These are phyloP conservation scores for Elaeidobius kamerunicus DNA, from an alignment of 2,888 invertebrate species.

Conservation along the genomic window DNA sequence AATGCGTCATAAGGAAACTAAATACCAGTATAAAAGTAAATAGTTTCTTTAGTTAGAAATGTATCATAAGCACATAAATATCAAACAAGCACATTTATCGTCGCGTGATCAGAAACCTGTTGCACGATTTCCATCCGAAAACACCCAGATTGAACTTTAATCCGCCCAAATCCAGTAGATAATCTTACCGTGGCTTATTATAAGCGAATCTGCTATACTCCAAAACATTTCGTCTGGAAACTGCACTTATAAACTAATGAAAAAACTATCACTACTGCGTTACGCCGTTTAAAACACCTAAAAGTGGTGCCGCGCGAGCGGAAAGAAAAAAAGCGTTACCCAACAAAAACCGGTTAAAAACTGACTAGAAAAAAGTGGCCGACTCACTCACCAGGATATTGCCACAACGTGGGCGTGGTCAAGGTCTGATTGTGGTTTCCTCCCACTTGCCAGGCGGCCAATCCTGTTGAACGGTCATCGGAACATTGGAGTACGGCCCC, in stretches of 20 bases:
- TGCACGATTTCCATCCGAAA: slow-evolving; percentile 10
- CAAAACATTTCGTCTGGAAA: slow-evolving; percentile 24
- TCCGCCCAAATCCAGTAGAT: slow-evolving; percentile 3
- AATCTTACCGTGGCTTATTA: slow-evolving; percentile 27
- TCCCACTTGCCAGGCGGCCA: slow-evolving; percentile 54
- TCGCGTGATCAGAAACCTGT: slow-evolving; percentile 21
- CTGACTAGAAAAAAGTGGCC: slow-evolving; percentile 29
- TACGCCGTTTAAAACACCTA: slow-evolving; percentile 30
- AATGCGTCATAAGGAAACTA: no score
- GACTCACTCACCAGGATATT: slow-evolving; percentile 68
- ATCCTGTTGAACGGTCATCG: slow-evolving; percentile 59
- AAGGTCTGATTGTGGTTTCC: slow-evolving; percentile 55
- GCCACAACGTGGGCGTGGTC: slow-evolving; percentile 73
- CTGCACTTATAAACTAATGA: slow-evolving; percentile 3
- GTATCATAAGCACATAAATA: no score
- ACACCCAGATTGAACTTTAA: slow-evolving; percentile 11
- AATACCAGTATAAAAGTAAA: no score
- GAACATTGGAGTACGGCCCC: slow-evolving; percentile 63
- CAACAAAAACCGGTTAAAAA: slow-evolving; percentile 40
- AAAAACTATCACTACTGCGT: slow-evolving; percentile 28
- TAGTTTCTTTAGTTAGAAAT: no score
- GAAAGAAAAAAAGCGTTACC: slow-evolving; percentile 34
- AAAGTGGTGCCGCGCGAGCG: slow-evolving; percentile 28
- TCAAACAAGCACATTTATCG: slow-evolving; percentile 8
- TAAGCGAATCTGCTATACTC: slow-evolving; percentile 26